These are phyloP conservation scores for Gymnobelideus leadbeateri DNA, from an alignment of 2,113 vertebrate species.

Conservation along the genomic window DNA sequence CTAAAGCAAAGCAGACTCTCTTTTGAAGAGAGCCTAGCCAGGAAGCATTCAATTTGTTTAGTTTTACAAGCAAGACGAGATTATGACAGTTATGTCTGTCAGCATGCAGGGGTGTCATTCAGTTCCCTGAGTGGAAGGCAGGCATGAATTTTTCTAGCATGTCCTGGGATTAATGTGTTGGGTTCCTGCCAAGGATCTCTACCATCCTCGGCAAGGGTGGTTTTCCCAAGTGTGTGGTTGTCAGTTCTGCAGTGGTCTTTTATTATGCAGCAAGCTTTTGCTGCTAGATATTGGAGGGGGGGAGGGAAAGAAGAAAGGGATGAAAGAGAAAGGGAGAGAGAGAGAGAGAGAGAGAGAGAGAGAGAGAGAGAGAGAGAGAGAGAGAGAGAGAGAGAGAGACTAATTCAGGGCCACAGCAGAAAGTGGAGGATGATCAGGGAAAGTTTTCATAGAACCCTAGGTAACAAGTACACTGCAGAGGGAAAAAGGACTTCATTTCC, in stretches of 20 bases:
- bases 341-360: too few species aligned
- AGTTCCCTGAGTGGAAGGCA: background rate
- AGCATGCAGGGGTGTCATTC: background rate
- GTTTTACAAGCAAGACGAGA: conserved; percentile 21
- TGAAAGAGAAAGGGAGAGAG: too few species aligned
- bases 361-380: too few species aligned
- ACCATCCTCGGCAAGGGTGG: background rate
- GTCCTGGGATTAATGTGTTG: background rate
- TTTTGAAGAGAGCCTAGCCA: conserved; percentile 45
- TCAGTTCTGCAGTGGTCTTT: background rate
- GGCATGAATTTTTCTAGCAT: background rate
- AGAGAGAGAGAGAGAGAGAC: background rate
- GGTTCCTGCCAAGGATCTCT: background rate
- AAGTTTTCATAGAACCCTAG: background rate
- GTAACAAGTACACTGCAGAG: background rate
- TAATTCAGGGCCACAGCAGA: background rate
- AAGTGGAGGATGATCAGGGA: background rate
- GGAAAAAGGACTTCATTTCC: background rate
- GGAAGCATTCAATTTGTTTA: conserved; percentile 17
- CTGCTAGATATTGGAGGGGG: background rate
- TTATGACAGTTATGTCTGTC: conserved; percentile 50
- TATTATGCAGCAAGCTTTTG: background rate
- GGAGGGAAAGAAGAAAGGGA: too few species aligned
- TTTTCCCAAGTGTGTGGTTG: background rate
- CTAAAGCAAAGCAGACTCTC: conserved; percentile 12